These are phyloP conservation scores for Synchiropus splendidus DNA, from an alignment of 2,113 vertebrate genomes.

Conservation along the genomic window DNA sequence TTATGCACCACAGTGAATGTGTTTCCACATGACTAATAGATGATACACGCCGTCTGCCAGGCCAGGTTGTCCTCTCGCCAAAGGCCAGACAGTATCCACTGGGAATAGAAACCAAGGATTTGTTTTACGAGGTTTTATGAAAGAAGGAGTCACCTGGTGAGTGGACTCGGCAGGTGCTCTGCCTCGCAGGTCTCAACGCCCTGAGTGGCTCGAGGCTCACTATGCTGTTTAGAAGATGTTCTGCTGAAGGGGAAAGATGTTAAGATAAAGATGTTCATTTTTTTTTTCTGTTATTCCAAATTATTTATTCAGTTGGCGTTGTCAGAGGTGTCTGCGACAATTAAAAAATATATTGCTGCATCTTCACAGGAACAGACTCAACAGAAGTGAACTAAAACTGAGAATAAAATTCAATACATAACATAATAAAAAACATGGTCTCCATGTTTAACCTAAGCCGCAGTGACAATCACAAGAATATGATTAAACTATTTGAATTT, in stretches of 20 bases:
- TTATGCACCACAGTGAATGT: constrained; percentile 44
- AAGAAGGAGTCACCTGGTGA: constrained; percentile 46
- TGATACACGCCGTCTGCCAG: constrained; percentile 41
- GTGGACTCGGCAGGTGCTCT: constrained; percentile 48
- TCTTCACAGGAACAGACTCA: neutral
- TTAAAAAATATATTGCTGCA: neutral
- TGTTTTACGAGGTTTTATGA: constrained; percentile 10
- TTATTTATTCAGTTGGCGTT: too few species aligned
- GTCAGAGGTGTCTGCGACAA: too few species aligned
- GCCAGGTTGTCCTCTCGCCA: constrained; percentile 16
- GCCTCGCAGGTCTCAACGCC: constrained; percentile 15
- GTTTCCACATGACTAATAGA: constrained; percentile 63
- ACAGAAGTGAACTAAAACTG: neutral
- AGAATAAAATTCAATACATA: too few species aligned
- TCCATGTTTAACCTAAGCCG: too few species aligned
- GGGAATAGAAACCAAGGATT: constrained; percentile 21
- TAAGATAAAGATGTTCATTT: constrained; percentile 1
- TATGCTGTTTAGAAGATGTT: constrained; percentile 11
- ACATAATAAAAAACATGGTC: too few species aligned
- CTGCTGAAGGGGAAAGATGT: constrained; percentile 6
- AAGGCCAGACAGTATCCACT: constrained; percentile 36
- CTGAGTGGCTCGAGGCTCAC: constrained; percentile 14
- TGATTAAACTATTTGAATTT: too few species aligned
- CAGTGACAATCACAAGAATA: too few species aligned
- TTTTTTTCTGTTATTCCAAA: too few species aligned